phyloP scores from a whole-genome alignment of 1,140 invertebrate genomes.

The Leptopilina clavipes region DNA sequence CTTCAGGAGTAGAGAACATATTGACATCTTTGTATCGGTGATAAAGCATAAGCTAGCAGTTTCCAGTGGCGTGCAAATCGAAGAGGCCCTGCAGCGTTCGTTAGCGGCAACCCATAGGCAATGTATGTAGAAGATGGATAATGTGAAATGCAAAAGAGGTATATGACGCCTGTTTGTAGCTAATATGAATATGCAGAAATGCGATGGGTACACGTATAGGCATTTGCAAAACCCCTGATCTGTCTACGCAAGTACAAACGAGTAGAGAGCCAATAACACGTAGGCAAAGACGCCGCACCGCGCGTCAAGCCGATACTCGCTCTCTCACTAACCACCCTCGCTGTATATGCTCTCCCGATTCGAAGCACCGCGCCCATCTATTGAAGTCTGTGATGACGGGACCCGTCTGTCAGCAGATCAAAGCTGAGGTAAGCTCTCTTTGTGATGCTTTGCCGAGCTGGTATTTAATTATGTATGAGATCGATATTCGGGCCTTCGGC shows the following conservation, averaged over 20 bases:
- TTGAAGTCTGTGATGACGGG: conserved; percentile 73
- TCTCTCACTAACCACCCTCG: conserved; percentile 47
- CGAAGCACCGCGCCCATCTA: conserved; percentile 51
- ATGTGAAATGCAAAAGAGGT: conserved; percentile 45
- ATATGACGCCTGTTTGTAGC: conserved; percentile 24
- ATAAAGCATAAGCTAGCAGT: neutral
- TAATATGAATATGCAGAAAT: conserved; percentile 46
- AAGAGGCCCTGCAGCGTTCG: conserved; percentile 49
- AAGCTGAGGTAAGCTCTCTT: conserved; percentile 72
- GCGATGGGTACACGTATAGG: conserved; percentile 22
- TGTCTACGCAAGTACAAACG: conserved; percentile 30
- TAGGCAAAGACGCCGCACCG: neutral
- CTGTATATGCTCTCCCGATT: conserved; percentile 39
- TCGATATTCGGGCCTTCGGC: conserved; percentile 73
- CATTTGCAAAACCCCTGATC: conserved; percentile 37
- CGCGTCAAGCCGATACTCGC: conserved; percentile 42
- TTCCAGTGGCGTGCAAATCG: conserved; percentile 24
- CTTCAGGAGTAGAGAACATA: neutral
- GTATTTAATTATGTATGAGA: conserved; percentile 75
- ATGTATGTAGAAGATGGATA: conserved; percentile 24
- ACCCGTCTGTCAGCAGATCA: conserved; percentile 74
- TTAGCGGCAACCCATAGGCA: conserved; percentile 45
- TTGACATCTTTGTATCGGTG: conserved; percentile 28
- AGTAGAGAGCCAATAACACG: conserved; percentile 11
- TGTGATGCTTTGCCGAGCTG: conserved; percentile 72